Evolutionary conservation across 2,888 invertebrate species (phyloP).

Genomic region (Drosophila paucipuncta): DNA sequence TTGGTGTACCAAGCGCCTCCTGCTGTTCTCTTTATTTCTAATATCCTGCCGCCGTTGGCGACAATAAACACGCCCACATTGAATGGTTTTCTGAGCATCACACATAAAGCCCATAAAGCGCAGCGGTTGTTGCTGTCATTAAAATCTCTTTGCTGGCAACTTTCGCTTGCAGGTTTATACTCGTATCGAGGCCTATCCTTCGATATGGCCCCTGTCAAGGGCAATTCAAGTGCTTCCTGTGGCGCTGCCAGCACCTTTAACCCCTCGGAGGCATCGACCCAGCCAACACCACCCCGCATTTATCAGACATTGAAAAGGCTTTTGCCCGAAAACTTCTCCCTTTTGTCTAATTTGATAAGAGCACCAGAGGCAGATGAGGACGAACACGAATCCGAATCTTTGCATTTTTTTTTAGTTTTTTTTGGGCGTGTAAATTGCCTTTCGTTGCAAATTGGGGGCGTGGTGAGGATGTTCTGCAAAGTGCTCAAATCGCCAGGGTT

Average conservation of each 20-base stretch:
- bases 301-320: constrained; percentile 49
- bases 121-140: constrained; percentile 74
- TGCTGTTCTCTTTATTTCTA: constrained; percentile 75
- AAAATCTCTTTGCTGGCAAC: constrained; percentile 73
- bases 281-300: constrained; percentile 20
- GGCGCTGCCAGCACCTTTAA: constrained; percentile 69
- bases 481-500: constrained; percentile 48
- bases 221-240: constrained; percentile 62
- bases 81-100: constrained; percentile 45
- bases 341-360: constrained; percentile 77
- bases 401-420: constrained; percentile 11
- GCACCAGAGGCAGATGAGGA: constrained; percentile 28
- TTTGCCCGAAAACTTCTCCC: constrained; percentile 53
- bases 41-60: constrained; percentile 70
- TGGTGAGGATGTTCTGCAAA: constrained; percentile 35
- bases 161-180: constrained; percentile 49
- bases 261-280: constrained; percentile 36
- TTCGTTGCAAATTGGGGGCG: constrained; percentile 20
- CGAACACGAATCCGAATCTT: constrained; percentile 43
- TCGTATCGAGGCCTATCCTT: constrained; percentile 59
- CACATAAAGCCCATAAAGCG: constrained; percentile 72
- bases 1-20: constrained; percentile 37
- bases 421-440: constrained; percentile 65
- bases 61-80: constrained; percentile 77
- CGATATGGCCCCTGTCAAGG: constrained; percentile 37